Conservation (phyloP, 2,113 vertebrate genomes). For the Garra rufa region DNA sequence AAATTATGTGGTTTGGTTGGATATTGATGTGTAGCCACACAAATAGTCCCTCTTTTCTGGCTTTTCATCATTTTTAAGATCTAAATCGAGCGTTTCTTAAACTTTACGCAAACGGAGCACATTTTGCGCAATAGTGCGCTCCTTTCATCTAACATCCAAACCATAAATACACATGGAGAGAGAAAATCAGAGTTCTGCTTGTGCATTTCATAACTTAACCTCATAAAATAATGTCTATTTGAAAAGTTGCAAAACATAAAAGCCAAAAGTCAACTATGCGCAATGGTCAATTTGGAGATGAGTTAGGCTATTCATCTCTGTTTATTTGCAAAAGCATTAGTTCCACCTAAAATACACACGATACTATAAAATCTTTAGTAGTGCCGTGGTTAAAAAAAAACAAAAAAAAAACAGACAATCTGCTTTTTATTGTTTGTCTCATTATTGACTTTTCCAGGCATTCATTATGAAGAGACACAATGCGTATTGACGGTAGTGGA, state of each 20-base stretch:
- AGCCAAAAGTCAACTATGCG: not conserved
- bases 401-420: constrained; percentile 46
- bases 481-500: constrained; percentile 42
- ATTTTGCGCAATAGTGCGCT: constrained; percentile 13
- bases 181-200: not conserved
- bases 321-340: not conserved
- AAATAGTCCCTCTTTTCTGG: too few relatives aligned
- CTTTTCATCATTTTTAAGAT: not conserved
- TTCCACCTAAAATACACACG: not conserved
- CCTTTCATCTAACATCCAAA: not conserved
- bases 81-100: not conserved
- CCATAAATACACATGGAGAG: not conserved
- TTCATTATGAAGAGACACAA: constrained; percentile 60
- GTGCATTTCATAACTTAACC: not conserved
- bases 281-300: not conserved
- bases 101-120: not conserved
- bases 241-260: not conserved
- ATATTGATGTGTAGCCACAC: not conserved
- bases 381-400: constrained; percentile 52
- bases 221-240: not conserved
- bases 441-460: constrained; percentile 64
- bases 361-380: not conserved
- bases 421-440: constrained; percentile 52
- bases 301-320: not conserved
- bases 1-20: not conserved